Conservation (phyloP, 53 echinoderm and acorn worm species). For the Paracentrotus lividus region DNA sequence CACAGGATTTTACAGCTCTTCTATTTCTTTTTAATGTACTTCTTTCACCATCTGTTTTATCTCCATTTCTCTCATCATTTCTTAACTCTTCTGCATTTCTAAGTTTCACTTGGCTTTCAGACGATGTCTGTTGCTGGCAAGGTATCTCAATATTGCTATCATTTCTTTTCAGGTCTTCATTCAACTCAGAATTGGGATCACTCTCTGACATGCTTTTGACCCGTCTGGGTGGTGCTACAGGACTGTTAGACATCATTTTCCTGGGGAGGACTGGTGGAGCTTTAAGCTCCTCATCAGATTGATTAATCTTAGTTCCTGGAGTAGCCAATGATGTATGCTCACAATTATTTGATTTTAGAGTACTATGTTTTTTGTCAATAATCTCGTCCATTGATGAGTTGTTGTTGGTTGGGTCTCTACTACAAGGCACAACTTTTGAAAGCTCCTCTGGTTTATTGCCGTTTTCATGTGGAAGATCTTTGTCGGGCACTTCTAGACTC, state of each 20-base stretch:
- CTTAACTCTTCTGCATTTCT: neutral
- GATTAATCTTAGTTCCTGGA: neutral
- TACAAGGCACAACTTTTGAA: conserved; percentile 47
- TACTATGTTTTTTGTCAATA: conserved; percentile 21
- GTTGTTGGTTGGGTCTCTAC: conserved; percentile 3
- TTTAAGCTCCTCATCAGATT: neutral
- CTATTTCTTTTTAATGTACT: conserved; percentile 57
- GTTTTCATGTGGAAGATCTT: conserved; percentile 16
- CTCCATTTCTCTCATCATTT: neutral
- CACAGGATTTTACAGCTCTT: conserved; percentile 57
- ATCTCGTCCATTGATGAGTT: neutral
- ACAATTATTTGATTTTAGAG: neutral
- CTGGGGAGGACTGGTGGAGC: conserved; percentile 49
- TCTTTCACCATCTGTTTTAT: neutral
- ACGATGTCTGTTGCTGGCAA: neutral
- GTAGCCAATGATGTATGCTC: neutral
- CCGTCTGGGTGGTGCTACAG: conserved; percentile 66
- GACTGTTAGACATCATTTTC: conserved; percentile 29
- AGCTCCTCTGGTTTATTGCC: conserved; percentile 50
- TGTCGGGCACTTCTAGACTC: neutral
- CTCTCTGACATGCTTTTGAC: conserved; percentile 67
- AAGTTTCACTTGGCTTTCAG: neutral
- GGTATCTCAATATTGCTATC: neutral
- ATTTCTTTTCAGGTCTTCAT: neutral
- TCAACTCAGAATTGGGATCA: conserved; percentile 31